Conservation (phyloP, 1,140 invertebrate genomes). For the Saccostrea echinata region DNA sequence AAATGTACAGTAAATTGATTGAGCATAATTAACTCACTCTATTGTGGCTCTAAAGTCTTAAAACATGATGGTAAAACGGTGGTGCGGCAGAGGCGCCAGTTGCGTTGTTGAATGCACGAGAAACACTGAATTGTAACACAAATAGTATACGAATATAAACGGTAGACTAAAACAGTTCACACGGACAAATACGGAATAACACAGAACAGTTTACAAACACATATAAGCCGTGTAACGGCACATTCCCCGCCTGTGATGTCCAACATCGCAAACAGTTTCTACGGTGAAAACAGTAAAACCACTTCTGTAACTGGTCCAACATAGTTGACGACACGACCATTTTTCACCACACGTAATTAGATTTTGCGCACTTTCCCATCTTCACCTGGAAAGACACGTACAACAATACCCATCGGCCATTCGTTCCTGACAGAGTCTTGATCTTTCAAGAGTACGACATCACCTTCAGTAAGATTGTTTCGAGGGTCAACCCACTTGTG, state of each 20-base stretch:
- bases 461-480: background rate
- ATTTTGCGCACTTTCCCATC: background rate
- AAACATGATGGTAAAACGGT: no score
- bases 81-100: no score
- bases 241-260: background rate
- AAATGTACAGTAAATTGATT: no score
- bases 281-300: background rate
- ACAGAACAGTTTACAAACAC: no score
- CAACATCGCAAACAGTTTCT: background rate
- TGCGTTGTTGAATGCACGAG: no score
- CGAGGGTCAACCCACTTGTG: background rate
- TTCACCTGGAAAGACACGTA: background rate
- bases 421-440: background rate
- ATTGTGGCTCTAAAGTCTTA: no score
- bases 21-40: no score
- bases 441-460: background rate
- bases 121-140: no score
- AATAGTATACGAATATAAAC: no score
- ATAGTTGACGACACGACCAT: background rate
- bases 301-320: background rate
- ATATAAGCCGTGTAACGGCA: background rate
- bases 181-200: no score
- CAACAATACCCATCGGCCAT: background rate
- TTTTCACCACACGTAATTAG: background rate
- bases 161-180: no score